Percentiles rank a stretch among this genome's conserved stretches.
Conservation (phyloP, 2,888 invertebrate genomes). For the Acanthopleura granulata region DNA sequence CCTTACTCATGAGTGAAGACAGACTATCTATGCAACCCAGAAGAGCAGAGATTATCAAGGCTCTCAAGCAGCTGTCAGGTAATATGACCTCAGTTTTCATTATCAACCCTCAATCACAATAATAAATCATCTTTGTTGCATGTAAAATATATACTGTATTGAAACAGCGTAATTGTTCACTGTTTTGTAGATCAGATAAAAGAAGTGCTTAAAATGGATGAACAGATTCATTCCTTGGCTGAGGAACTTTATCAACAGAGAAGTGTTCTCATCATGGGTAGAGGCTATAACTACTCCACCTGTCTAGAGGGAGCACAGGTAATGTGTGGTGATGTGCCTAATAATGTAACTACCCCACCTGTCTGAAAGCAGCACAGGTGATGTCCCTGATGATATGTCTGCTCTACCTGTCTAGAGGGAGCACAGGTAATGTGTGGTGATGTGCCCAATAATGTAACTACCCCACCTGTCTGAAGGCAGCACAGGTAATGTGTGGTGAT, state of each 20-base stretch:
- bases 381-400: too few species aligned
- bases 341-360: slow-evolving; percentile 95
- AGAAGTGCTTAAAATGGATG: slow-evolving; percentile 88
- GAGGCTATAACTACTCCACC: slow-evolving; percentile 98
- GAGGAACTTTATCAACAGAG: slow-evolving; percentile 92
- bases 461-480: slow-evolving; percentile 97
- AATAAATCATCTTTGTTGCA: too few species aligned
- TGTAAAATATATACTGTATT: too few species aligned
- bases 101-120: too few species aligned
- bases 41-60: slow-evolving; percentile 88
- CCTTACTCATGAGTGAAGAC: slow-evolving; percentile 97
- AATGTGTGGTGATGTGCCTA: slow-evolving; percentile 25
- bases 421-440: too few species aligned
- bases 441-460: slow-evolving; percentile 96
- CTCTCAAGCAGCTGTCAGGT: slow-evolving; percentile 84
- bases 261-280: slow-evolving; percentile 96
- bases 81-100: neutral
- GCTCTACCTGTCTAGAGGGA: too few species aligned
- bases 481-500: slow-evolving; percentile 62
- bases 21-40: slow-evolving; percentile 91
- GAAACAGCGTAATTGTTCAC: too few species aligned
- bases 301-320: slow-evolving; percentile 89
- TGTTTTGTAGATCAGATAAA: slow-evolving; percentile 76
- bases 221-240: slow-evolving; percentile 87
- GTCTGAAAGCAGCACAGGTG: slow-evolving; percentile 86